Percentiles rank a stretch among this genome's conserved stretches.
Evolutionary conservation across 2,888 invertebrate genomes (phyloP).

Genomic region (Sussaba pulchella): DNA sequence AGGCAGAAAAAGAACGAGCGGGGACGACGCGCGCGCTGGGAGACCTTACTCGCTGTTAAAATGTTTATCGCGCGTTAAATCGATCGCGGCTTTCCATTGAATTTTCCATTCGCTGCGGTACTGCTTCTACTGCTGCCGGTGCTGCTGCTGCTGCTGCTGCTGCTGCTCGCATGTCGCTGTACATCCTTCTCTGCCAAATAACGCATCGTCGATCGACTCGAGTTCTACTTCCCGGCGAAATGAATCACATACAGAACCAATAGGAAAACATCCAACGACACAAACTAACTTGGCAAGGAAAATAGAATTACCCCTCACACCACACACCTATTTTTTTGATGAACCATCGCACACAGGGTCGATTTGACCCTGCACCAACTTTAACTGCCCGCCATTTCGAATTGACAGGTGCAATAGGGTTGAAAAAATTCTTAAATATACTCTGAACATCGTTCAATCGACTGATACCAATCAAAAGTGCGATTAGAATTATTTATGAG

Average conservation of each 20-base stretch:
- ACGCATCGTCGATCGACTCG: conserved; percentile 27
- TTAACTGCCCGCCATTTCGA: too few species aligned
- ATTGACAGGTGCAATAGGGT: too few species aligned
- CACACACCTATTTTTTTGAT: too few species aligned
- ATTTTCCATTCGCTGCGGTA: conserved; percentile 41
- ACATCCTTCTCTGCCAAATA: not conserved
- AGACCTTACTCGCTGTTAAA: conserved; percentile 58
- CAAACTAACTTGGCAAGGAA: too few species aligned
- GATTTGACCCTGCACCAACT: too few species aligned
- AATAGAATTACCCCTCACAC: too few species aligned
- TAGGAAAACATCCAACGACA: too few species aligned
- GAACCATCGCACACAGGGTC: too few species aligned
- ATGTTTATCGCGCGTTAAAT: conserved; percentile 67
- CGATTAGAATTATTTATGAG: too few species aligned
- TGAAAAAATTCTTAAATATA: too few species aligned
- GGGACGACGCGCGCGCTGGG: conserved; percentile 19
- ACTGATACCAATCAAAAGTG: too few species aligned
- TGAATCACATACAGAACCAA: not conserved
- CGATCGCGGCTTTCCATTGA: conserved; percentile 62
- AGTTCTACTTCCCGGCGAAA: conserved; percentile 9
- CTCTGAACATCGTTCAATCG: too few species aligned
- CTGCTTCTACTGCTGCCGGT: conserved; percentile 12
- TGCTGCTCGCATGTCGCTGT: not conserved
- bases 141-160: conserved; percentile 1
- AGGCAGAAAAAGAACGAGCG: not conserved